phyloP scores from a whole-genome alignment of 1,140 invertebrate species.

The Anastrepha ludens region DNA sequence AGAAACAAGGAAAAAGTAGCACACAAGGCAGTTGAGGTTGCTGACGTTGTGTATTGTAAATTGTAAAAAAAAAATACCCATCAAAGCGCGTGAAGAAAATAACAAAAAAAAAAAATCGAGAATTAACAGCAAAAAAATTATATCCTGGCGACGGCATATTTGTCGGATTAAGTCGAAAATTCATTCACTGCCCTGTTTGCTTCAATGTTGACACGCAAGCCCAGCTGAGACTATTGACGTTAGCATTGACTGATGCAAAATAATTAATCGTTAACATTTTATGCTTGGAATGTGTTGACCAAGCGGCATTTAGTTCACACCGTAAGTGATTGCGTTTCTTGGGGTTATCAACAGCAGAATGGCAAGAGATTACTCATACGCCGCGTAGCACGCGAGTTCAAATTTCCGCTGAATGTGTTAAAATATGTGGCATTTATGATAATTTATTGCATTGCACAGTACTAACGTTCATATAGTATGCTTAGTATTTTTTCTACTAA shows the following conservation, averaged over 20 bases:
- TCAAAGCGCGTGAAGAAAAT: neutral
- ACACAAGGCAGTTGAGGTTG: neutral
- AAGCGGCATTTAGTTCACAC: neutral
- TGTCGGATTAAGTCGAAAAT: neutral
- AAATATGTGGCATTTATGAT: neutral
- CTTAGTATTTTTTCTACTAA: too few species aligned
- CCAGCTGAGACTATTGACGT: neutral
- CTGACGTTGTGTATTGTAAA: slow-evolving; percentile 6
- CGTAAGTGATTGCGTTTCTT: neutral
- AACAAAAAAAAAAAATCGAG: neutral
- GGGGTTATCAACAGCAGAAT: neutral
- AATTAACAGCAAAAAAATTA: neutral
- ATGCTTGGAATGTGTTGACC: neutral
- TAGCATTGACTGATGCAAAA: neutral
- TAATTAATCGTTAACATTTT: neutral
- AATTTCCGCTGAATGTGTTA: neutral
- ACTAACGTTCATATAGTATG: too few species aligned
- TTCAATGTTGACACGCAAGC: slow-evolving; percentile 1
- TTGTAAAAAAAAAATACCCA: neutral
- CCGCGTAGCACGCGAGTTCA: neutral
- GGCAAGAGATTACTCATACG: neutral
- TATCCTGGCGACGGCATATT: neutral
- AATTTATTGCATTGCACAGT: neutral
- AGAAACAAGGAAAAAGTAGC: neutral
- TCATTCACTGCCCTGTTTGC: neutral